Conservation (phyloP, 2,113 vertebrate species). For the Accipiter cooperii region DNA sequence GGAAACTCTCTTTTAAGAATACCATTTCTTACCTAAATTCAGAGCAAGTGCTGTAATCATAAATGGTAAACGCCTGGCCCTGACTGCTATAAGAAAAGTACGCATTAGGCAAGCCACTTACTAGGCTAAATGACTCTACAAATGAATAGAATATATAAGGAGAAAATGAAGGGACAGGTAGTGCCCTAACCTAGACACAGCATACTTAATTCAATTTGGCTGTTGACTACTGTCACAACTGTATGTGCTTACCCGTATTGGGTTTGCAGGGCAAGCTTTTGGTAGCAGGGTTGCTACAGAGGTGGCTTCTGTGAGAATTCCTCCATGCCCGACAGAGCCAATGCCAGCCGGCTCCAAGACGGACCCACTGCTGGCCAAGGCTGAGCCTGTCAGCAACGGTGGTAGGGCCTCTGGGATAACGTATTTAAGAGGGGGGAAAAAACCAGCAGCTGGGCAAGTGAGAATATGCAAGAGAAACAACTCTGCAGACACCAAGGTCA, state of each 20-base stretch:
- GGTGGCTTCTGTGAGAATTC: not conserved
- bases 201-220: not conserved
- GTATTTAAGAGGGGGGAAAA: not conserved
- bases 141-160: not conserved
- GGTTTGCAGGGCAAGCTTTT: not conserved
- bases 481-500: not conserved
- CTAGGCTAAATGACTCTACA: not conserved
- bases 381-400: not conserved
- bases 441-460: not conserved
- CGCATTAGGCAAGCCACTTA: fast-evolving
- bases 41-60: not conserved
- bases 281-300: not conserved
- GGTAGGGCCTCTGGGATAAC: fast-evolving
- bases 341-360: fast-evolving
- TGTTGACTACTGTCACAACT: not conserved
- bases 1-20: not conserved
- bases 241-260: fast-evolving
- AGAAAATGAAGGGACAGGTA: not conserved
- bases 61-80: not conserved
- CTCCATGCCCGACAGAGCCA: fast-evolving
- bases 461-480: fast-evolving
- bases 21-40: not conserved
- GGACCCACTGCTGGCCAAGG: fast-evolving
- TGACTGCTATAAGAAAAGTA: not conserved
- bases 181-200: not conserved